phyloP scores from a whole-genome alignment of 2,888 invertebrate species.

The Neuroscelio doddi region DNA sequence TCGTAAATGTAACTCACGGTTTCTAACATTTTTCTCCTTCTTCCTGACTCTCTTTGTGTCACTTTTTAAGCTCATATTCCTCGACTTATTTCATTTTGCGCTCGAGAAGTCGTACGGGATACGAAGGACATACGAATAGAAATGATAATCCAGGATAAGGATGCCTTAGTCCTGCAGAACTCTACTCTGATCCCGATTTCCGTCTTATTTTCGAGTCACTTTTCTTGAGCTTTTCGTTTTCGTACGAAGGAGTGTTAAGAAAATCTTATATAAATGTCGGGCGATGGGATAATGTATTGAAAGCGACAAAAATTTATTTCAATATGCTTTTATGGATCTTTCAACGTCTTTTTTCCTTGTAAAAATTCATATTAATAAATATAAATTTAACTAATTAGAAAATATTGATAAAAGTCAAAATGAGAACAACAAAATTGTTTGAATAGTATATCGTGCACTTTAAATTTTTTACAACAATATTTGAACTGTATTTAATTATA shows the following conservation, averaged over 20 bases:
- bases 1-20: slow-evolving; percentile 9
- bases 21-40: neutral
- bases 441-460: too few species aligned
- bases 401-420: too few species aligned
- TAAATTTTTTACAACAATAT: too few species aligned
- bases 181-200: slow-evolving; percentile 38
- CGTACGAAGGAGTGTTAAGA: too few species aligned
- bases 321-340: too few species aligned
- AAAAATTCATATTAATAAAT: too few species aligned
- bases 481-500: neutral
- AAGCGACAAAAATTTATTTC: slow-evolving; percentile 19
- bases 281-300: slow-evolving; percentile 4
- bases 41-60: slow-evolving; percentile 6
- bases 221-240: slow-evolving; percentile 5
- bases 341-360: too few species aligned
- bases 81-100: slow-evolving; percentile 34
- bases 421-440: too few species aligned
- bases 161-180: slow-evolving; percentile 44
- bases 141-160: slow-evolving; percentile 51
- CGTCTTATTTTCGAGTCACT: slow-evolving; percentile 24
- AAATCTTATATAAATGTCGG: slow-evolving; percentile 16
- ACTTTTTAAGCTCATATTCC: slow-evolving; percentile 27
- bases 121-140: slow-evolving; percentile 43
- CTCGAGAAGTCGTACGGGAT: slow-evolving; percentile 24
- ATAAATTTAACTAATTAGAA: too few species aligned